phyloP scores from a whole-genome alignment of 2,888 invertebrate genomes.

The Pandemis corylana region DNA sequence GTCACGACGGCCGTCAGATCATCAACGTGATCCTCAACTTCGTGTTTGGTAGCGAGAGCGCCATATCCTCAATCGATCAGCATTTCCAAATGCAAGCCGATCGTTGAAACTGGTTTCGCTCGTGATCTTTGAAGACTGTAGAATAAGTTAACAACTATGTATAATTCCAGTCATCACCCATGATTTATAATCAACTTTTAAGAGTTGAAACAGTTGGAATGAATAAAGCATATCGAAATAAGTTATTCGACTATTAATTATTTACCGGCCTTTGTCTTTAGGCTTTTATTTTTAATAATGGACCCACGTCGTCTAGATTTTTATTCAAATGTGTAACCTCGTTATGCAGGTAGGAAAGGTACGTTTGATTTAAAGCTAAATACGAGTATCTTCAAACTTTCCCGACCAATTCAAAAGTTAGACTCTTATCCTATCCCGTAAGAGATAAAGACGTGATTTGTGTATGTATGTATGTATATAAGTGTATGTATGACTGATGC shows the following conservation, averaged over 20 bases:
- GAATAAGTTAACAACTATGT: neutral
- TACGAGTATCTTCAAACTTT: too few species aligned
- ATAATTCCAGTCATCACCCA: neutral
- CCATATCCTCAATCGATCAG: conserved; percentile 28
- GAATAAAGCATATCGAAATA: neutral
- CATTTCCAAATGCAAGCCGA: too few species aligned
- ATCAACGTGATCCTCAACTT: conserved; percentile 40
- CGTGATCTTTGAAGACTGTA: conserved; percentile 10
- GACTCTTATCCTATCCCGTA: too few species aligned
- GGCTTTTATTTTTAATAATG: too few species aligned
- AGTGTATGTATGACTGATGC: too few species aligned
- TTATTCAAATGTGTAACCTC: too few species aligned
- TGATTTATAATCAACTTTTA: neutral
- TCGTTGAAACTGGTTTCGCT: neutral
- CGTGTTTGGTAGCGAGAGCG: conserved; percentile 26
- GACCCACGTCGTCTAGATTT: too few species aligned
- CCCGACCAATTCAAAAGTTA: too few species aligned
- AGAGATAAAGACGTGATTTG: too few species aligned
- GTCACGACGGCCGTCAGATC: conserved; percentile 14
- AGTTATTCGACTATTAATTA: neutral
- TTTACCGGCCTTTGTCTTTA: neutral
- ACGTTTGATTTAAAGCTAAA: too few species aligned
- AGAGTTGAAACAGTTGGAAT: neutral
- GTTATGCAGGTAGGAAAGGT: too few species aligned
- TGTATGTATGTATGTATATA: too few species aligned